Evolutionary conservation across 2,797 vertebrate species (phyloP).

Genomic region (Ctenochaetus hawaiiensis): DNA sequence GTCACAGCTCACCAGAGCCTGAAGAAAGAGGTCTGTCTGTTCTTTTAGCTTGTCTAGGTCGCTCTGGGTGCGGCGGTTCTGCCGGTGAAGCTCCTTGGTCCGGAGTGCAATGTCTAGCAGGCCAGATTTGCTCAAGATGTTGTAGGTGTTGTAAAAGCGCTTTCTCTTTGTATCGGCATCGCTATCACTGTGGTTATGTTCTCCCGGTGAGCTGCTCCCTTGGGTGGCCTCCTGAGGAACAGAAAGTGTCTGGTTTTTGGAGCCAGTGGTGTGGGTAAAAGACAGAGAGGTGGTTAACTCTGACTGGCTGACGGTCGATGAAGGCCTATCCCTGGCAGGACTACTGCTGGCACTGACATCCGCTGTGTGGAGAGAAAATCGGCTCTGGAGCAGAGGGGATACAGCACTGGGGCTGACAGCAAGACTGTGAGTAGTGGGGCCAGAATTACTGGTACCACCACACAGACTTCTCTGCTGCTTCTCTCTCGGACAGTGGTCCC

Average conservation of each 20-base stretch:
- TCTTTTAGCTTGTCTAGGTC: conserved; percentile 91
- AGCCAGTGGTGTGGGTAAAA: conserved; percentile 8
- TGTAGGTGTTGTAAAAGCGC: conserved; percentile 94
- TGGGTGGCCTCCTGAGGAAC: background rate
- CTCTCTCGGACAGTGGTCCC: conserved; percentile 65
- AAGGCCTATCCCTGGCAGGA: conserved; percentile 49
- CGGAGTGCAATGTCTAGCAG: conserved; percentile 94
- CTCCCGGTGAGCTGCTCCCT: conserved; percentile 20
- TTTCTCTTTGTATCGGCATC: conserved; percentile 84
- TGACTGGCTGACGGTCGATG: conserved; percentile 40
- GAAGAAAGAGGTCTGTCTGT: conserved; percentile 89
- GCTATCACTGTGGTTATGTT: conserved; percentile 7
- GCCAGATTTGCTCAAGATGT: conserved; percentile 91
- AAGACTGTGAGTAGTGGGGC: conserved; percentile 53
- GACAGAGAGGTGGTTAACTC: conserved; percentile 36
- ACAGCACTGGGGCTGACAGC: conserved; percentile 32
- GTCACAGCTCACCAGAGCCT: conserved; percentile 87
- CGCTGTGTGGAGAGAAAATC: conserved; percentile 41
- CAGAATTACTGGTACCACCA: conserved; percentile 34
- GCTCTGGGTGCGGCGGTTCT: conserved; percentile 91
- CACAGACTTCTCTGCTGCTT: conserved; percentile 56
- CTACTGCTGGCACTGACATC: conserved; percentile 46
- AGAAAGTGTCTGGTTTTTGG: conserved; percentile 6
- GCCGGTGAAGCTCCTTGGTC: conserved; percentile 93
- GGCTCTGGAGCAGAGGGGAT: conserved; percentile 58